Conservation (phyloP, 92 coral and sea anemone species). For the Heliopora coerulea region DNA sequence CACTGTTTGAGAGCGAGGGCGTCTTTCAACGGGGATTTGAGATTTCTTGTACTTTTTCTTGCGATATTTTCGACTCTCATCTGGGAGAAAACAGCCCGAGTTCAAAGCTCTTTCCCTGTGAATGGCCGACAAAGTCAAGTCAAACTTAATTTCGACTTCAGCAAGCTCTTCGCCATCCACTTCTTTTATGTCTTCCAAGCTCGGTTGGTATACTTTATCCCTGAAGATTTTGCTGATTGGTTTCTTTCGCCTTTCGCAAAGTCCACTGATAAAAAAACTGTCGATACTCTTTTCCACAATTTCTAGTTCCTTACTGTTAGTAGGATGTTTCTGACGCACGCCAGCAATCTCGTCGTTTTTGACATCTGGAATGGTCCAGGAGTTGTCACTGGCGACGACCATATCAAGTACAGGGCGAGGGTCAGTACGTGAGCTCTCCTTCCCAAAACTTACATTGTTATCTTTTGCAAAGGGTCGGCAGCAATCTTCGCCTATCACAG, state of each 20-base stretch:
- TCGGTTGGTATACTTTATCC: slow-evolving; percentile 58
- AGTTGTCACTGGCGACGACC: slow-evolving; percentile 46
- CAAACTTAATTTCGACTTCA: slow-evolving; percentile 56
- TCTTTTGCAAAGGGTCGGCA: slow-evolving; percentile 3
- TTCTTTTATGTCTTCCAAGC: slow-evolving; percentile 82
- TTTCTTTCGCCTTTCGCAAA: slow-evolving; percentile 47
- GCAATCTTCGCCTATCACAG: slow-evolving; percentile 16
- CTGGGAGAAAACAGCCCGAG: slow-evolving; percentile 33
- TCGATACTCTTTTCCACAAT: slow-evolving; percentile 39
- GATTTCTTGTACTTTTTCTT: slow-evolving; percentile 41
- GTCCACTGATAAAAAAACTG: slow-evolving; percentile 20
- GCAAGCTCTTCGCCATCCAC: slow-evolving; percentile 52
- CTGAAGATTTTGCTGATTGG: slow-evolving; percentile 59
- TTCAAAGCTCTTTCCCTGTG: slow-evolving; percentile 83
- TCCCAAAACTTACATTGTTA: slow-evolving; percentile 13
- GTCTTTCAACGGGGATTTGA: slow-evolving; percentile 14
- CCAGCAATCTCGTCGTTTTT: slow-evolving; percentile 24
- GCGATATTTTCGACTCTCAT: slow-evolving; percentile 34
- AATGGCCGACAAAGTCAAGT: slow-evolving; percentile 63
- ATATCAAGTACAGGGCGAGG: slow-evolving; percentile 71
- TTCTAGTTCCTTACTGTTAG: slow-evolving; percentile 27
- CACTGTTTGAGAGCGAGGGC: slow-evolving; percentile 39
- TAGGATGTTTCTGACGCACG: slow-evolving; percentile 5
- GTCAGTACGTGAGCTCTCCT: slow-evolving; percentile 26
- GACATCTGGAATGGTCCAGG: slow-evolving; percentile 36